A percentile compares a stretch with the other conserved stretches of the same genome.
Conservation (phyloP, 2,797 vertebrate genomes). For the Rhinichthys osculus region DNA sequence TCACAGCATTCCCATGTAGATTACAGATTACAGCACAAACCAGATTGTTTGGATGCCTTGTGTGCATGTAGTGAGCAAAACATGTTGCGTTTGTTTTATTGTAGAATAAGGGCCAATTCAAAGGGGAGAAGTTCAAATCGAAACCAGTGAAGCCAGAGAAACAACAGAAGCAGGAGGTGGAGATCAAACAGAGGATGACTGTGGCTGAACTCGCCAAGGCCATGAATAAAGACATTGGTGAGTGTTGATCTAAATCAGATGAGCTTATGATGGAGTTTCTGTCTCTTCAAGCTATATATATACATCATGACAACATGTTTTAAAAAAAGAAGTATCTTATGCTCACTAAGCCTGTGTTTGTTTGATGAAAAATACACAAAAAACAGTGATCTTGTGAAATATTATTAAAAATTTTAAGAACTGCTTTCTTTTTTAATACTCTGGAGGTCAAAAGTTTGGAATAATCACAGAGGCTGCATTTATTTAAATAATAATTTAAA, state of each 20-base stretch:
- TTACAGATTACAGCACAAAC: neutral
- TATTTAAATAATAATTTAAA: neutral
- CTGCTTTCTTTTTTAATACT: too few relatives aligned
- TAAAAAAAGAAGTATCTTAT: too few relatives aligned
- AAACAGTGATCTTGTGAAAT: neutral
- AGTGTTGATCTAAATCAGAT: slow-evolving; percentile 42
- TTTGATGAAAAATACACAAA: neutral
- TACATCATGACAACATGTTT: neutral
- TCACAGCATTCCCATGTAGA: neutral
- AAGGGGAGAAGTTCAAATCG: slow-evolving; percentile 60
- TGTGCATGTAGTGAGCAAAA: neutral
- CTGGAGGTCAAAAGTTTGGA: too few relatives aligned
- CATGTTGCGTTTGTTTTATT: neutral
- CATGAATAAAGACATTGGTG: slow-evolving; percentile 89
- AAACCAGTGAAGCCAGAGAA: slow-evolving; percentile 68
- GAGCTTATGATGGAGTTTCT: neutral
- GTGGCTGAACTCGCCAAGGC: slow-evolving; percentile 83
- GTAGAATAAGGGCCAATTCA: slow-evolving; percentile 71
- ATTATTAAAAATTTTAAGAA: too few relatives aligned
- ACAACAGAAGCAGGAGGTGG: slow-evolving; percentile 82
- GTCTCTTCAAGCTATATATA: neutral
- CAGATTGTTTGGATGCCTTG: neutral
- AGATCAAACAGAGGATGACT: slow-evolving; percentile 87
- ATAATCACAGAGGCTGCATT: neutral
- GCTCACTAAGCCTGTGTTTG: neutral